phyloP scores from a whole-genome alignment of 2,113 vertebrate species.

The Dryoscopus gambensis region DNA sequence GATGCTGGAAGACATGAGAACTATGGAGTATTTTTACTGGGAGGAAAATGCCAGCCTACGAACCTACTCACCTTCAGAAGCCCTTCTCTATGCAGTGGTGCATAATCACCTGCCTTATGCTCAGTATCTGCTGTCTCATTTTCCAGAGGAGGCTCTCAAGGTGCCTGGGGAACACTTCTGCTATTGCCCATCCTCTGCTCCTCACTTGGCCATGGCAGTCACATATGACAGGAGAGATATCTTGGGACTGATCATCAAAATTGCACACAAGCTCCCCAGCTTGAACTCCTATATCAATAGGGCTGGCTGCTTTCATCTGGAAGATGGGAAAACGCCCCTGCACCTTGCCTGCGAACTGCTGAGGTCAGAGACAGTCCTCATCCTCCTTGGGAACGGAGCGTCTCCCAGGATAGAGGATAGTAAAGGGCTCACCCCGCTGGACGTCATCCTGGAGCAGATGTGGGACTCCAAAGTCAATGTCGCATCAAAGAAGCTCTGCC shows the following conservation, averaged over 20 bases:
- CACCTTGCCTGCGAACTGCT: slow-evolving; percentile 85
- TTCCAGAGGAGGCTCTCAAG: slow-evolving; percentile 79
- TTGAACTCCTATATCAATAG: slow-evolving; percentile 73
- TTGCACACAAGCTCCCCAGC: slow-evolving; percentile 73
- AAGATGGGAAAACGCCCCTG: slow-evolving; percentile 81
- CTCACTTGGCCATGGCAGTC: slow-evolving; percentile 83
- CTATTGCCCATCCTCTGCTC: slow-evolving; percentile 79
- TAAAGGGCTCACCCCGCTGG: slow-evolving; percentile 80
- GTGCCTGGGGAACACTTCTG: slow-evolving; percentile 83
- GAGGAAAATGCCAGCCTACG: slow-evolving; percentile 75
- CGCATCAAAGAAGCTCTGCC: slow-evolving; percentile 74
- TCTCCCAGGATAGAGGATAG: slow-evolving; percentile 78
- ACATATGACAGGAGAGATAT: slow-evolving; percentile 84
- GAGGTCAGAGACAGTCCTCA: slow-evolving; percentile 77
- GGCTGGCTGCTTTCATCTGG: slow-evolving; percentile 74
- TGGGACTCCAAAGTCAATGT: slow-evolving; percentile 71
- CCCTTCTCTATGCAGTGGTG: slow-evolving; percentile 86
- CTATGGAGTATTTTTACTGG: slow-evolving; percentile 84
- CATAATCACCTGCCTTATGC: slow-evolving; percentile 87
- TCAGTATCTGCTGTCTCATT: slow-evolving; percentile 78
- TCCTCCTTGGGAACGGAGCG: slow-evolving; percentile 82
- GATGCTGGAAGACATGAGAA: slow-evolving; percentile 90
- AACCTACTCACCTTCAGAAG: slow-evolving; percentile 84
- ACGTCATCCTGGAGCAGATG: slow-evolving; percentile 80
- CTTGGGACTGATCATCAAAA: slow-evolving; percentile 80